Evolutionary conservation across 2,113 vertebrate genomes (phyloP), one percentile per base, ranked within the genome.

Genomic region (Cathartes aura): DNA sequence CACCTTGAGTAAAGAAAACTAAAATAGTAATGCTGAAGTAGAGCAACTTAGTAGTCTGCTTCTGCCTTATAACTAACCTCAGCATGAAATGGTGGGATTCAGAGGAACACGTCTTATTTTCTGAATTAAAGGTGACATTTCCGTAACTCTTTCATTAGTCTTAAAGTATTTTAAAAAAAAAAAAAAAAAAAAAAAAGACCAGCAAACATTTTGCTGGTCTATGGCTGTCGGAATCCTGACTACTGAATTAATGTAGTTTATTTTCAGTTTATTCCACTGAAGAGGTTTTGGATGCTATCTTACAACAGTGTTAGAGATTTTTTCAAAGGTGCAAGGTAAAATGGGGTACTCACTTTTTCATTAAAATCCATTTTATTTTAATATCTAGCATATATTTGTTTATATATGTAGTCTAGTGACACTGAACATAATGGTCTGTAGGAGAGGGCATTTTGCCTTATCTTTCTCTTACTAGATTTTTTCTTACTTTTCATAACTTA

Each of bases 1-100:
- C 78, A 92, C 86, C 92, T 90, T 76, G 79, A 93, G 66, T 95
- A 92, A 95, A 95, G 87, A 71, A 94, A 97, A 97, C 72, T 9
- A 91, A 96, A 97, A 97, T 89, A 98, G 92, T 38, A 97, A 93
- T 23, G 15, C 75, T 91, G 68, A 97, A 96, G 82, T 86, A 89
- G 93, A 97, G 52, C 87, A 85, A 71, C 55, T 85, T 45, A 67
- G 52, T 67, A 58, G n/a, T 38, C 27, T 88, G 53, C 23, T 82
- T 82, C 55, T 92, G 47, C 60, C 16, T 68, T 63, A 26, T 63
- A 85, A 85, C 52, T 55, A 92, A 76, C 5, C 32, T 92, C 63
- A 80, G 34, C n/a, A 74, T 36, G 17, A 85, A 79, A 86, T 42
- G 16, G 24, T 55, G 21, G 27, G 47, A 92, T 72, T 89, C 53